Percentiles rank a stretch among this genome's conserved stretches.
These are phyloP conservation scores for Hemaris fuciformis DNA, from an alignment of 2,888 invertebrate species.

Conservation along the genomic window DNA sequence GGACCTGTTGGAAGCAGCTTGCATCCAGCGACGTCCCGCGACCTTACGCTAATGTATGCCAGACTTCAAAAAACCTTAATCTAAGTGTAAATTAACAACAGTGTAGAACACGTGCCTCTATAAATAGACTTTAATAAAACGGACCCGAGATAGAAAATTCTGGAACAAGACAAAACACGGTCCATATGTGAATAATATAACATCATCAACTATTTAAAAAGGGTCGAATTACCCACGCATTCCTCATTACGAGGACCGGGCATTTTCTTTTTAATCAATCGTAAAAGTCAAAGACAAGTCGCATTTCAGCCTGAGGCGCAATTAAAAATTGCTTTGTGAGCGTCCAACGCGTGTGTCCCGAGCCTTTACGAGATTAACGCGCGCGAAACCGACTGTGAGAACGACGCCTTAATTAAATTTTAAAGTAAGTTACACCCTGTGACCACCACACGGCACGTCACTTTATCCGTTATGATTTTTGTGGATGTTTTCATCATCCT, in stretches of 20 bases:
- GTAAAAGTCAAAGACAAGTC: constrained; percentile 64
- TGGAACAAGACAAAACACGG: neutral
- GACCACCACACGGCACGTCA: neutral
- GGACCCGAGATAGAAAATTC: neutral
- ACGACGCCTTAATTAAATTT: constrained; percentile 66
- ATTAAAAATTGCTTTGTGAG: constrained; percentile 75
- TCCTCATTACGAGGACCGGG: neutral
- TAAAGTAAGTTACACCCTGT: constrained; percentile 20
- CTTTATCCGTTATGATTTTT: neutral
- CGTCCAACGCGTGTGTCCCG: constrained; percentile 52
- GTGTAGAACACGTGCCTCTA: neutral
- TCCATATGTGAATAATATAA: constrained; percentile 13
- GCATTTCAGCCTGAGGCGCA: constrained; percentile 47
- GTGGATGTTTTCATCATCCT: too few relatives aligned
- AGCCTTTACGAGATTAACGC: constrained; percentile 66
- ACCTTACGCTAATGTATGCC: too few relatives aligned
- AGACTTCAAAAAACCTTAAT: too few relatives aligned
- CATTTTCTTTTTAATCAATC: constrained; percentile 63
- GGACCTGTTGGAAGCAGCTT: too few relatives aligned
- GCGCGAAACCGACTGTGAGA: constrained; percentile 53
- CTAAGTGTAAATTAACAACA: too few relatives aligned
- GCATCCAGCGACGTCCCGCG: too few relatives aligned
- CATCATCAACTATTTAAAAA: constrained; percentile 11
- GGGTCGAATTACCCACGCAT: neutral
- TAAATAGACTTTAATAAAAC: neutral